phyloP scores from a whole-genome alignment of 2,797 vertebrate species.

The Periparus ater region DNA sequence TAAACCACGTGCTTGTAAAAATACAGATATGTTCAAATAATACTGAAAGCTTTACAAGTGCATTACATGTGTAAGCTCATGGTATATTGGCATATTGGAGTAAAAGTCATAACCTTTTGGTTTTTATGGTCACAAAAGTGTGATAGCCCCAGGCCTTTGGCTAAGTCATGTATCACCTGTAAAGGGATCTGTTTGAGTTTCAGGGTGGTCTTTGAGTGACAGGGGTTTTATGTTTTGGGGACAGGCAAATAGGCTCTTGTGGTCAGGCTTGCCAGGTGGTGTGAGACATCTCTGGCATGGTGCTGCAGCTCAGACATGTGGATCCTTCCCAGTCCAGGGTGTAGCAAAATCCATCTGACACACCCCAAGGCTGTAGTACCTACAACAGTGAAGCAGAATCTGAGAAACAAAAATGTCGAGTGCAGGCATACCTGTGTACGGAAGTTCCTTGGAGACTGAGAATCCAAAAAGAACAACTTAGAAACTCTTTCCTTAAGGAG shows the following conservation, averaged over 20 bases:
- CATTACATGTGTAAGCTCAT: not conserved
- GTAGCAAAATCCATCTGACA: not conserved
- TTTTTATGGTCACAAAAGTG: not conserved
- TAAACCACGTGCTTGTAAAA: not conserved
- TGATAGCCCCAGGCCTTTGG: not conserved
- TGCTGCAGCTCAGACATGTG: not conserved
- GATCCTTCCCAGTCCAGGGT: not conserved
- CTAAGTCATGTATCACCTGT: not conserved
- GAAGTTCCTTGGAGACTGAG: not conserved
- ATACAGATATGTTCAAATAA: not conserved
- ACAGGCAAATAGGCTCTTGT: not conserved
- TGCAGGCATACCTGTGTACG: not conserved
- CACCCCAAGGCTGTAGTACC: not conserved
- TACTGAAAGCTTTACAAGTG: not conserved
- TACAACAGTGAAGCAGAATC: not conserved
- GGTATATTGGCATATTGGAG: not conserved
- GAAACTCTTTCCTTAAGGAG: not conserved
- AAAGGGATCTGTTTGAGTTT: not conserved
- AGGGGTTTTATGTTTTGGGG: not conserved
- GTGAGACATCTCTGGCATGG: rapidly evolving
- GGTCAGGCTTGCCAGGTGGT: not conserved
- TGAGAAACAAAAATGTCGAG: not conserved
- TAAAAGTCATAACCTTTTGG: not conserved
- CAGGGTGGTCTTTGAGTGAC: not conserved
- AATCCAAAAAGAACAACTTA: not conserved